phyloP scores from a whole-genome alignment of 92 coral and sea anemone species.

The Micromussa lordhowensis region DNA sequence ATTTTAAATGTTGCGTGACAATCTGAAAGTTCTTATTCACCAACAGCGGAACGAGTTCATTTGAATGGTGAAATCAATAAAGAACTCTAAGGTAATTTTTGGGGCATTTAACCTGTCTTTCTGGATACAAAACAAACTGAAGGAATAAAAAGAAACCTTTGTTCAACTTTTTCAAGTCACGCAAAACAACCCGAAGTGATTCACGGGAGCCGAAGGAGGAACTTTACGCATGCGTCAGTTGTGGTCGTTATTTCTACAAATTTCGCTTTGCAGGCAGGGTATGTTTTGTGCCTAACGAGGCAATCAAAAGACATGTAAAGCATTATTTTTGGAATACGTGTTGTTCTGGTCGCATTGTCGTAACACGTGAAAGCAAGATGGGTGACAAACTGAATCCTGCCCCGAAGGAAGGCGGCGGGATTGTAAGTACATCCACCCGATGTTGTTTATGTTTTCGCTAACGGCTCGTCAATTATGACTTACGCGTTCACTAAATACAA shows the following conservation, averaged over 20 bases:
- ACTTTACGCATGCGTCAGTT: slow-evolving; percentile 36
- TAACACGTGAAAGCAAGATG: slow-evolving; percentile 30
- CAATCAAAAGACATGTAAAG: slow-evolving; percentile 7
- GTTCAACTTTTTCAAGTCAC: neutral
- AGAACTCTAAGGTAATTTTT: neutral
- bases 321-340: neutral
- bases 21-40: neutral
- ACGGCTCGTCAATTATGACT: slow-evolving; percentile 20
- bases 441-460: slow-evolving; percentile 14
- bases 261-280: neutral
- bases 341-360: neutral
- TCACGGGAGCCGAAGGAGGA: slow-evolving; percentile 25
- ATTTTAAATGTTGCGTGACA: slow-evolving; percentile 22
- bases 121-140: neutral
- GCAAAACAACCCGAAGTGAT: slow-evolving; percentile 24
- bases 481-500: neutral
- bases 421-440: slow-evolving; percentile 32
- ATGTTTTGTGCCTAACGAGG: slow-evolving; percentile 5
- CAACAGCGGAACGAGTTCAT: neutral
- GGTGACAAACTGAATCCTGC: slow-evolving; percentile 41
- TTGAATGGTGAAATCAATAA: neutral
- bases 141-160: neutral
- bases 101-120: neutral
- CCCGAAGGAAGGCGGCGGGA: slow-evolving; percentile 51
- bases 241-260: slow-evolving; percentile 11